Evolutionary conservation across 2,888 invertebrate genomes (phyloP).

Genomic region (Hecatera dysodea): DNA sequence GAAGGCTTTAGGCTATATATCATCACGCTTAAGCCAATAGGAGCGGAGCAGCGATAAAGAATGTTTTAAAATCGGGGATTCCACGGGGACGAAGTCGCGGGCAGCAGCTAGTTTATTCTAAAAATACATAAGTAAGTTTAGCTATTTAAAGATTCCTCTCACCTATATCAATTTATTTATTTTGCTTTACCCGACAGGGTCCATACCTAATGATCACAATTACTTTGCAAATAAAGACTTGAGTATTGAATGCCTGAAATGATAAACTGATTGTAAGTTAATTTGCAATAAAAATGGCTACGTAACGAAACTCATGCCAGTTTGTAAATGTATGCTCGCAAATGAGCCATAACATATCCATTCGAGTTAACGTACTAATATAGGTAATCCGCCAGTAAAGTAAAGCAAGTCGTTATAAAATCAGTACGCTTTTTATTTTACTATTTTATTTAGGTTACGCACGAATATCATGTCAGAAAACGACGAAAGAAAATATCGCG

Average conservation of each 20-base stretch:
- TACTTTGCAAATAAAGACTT: too few species aligned
- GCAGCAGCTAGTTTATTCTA: too few species aligned
- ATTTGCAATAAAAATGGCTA: conserved; percentile 39
- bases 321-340: conserved; percentile 5
- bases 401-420: neutral
- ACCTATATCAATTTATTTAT: too few species aligned
- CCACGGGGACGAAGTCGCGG: too few species aligned
- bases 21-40: too few species aligned
- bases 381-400: conserved; percentile 17
- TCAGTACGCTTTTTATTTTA: neutral
- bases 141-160: too few species aligned
- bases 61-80: too few species aligned
- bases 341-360: conserved; percentile 38
- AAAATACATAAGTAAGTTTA: too few species aligned
- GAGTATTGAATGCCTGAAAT: conserved; percentile 17
- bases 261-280: conserved; percentile 32
- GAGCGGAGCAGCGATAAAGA: too few species aligned
- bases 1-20: too few species aligned
- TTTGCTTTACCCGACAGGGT: too few species aligned
- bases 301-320: conserved; percentile 23
- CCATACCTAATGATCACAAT: too few species aligned
- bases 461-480: neutral
- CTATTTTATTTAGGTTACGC: conserved; percentile 8
- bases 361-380: conserved; percentile 15
- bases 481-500: neutral